Conservation (phyloP, 1,140 invertebrate species). For the Aricia agestis region DNA sequence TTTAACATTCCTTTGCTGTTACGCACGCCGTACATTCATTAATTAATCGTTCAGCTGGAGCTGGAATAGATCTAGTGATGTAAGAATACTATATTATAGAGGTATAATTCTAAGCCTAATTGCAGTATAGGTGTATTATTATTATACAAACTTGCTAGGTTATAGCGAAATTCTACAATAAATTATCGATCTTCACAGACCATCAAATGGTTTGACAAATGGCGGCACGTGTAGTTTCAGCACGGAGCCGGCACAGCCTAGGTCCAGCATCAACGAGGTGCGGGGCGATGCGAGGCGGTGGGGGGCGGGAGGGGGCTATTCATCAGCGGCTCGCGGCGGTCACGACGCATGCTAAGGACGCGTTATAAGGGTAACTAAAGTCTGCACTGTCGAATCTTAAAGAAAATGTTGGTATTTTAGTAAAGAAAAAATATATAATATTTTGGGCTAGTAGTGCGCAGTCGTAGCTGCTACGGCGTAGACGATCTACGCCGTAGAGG, state of each 20-base stretch:
- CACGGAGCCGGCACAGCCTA: constrained; percentile 12
- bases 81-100: no score
- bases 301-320: constrained; percentile 41
- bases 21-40: no score
- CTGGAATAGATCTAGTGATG: no score
- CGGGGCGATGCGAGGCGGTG: constrained; percentile 37
- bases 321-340: constrained; percentile 59
- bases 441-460: no score
- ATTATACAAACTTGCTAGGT: no score
- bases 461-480: no score
- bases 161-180: not conserved
- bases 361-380: constrained; percentile 8
- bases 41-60: no score
- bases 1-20: not conserved
- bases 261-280: constrained; percentile 33
- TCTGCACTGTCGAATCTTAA: no score
- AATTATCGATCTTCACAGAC: not conserved
- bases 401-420: no score
- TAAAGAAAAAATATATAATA: no score
- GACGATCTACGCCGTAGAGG: not conserved
- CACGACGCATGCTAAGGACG: constrained; percentile 38
- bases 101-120: no score
- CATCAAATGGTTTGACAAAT: constrained; percentile 2
- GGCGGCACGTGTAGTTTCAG: constrained; percentile 12
- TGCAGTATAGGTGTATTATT: no score